Base-by-base conservation (phyloP, 1,140 invertebrate genomes). In the Drosophila tani region DNA sequence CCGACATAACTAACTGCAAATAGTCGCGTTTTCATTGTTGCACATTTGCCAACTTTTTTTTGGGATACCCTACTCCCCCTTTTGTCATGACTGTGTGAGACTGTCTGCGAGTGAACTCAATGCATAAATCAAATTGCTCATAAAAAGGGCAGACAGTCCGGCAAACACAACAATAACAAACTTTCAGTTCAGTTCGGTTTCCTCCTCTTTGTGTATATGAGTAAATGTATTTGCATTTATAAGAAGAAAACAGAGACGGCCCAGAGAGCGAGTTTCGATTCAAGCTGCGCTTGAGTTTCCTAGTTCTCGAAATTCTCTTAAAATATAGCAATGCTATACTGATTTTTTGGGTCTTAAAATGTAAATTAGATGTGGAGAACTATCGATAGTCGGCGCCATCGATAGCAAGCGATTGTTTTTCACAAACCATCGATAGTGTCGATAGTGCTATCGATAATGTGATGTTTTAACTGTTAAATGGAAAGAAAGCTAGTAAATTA, bases 61-160 rank as follows among this genome's bases (percentile, higher is more conserved):
- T 69, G 1, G 38, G 60, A 17, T 21, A 27, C 62, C 38, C 21
- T 35, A 45, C 32, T 14, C 19, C 32, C 45, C 45, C 21, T 38
- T 24, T 0, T 14, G 27, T 17, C 41, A 17, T 19, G 21, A 41
- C 21, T 47, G 45, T 38, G n/a, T 38, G 43, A 27, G 27, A 29
- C 19, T 47, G 59, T 56, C 35, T 50, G 60, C 12, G 19, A 38
- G 17, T 21, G 32, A 21, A 12, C 32, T 63, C 19, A 47, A 47
- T 83, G 75, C 69, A 67, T 83, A 79, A 79, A 64, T 75, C 65
- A 70, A 83, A 83, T 63, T 66, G 65, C 65, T 67, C 71, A 84
- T 63, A 79, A 80, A 84, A 71, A 59, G 51, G 51, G 50, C 51
- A 73, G 73, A 68, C 79, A 65, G 38, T 46, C 46, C 49, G 46